Base-by-base conservation (phyloP, 2,113 vertebrate species). In the Vireo altiloquus region DNA sequence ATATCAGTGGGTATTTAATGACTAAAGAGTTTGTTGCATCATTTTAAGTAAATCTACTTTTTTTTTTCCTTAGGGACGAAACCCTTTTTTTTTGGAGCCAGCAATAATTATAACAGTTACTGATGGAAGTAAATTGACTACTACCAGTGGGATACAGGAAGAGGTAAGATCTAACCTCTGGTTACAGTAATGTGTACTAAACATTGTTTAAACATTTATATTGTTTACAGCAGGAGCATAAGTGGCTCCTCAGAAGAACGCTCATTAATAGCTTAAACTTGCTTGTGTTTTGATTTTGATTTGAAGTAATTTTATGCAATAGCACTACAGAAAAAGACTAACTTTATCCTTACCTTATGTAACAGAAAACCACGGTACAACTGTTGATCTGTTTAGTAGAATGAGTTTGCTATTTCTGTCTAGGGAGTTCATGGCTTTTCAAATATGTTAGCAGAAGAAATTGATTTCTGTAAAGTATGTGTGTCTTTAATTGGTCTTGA, bases 41-140 rank as follows among this genome's bases (percentile, higher is more conserved):
- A 37, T 50, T 93, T 82, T 18, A 74, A 86, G 40, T 86, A 27
- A 63, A 79, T 77, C 25, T 69, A 7, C 13, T 15, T 88, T 94
- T 75, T 92, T 54, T 92, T 54, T 8, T 56, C 61, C 84, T 71
- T 95, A 99, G 99, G 99, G 99, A 94, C 98, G 99, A 96, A 99
- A 99, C 78, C 99, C 99, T 18, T 99, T 99, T 96, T 99, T 99
- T 96, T 98, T 99, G 86, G 99, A 99, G 86, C 99, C 99, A 56
- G 98, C 99, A 95, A 99, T 99, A 97, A 99, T 99, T 69, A 98
- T 99, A 60, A 98, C 99, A 87, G 99, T 99, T 96, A 99, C 98
- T 47, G 99, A 99, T 95, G 99, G 99, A 95, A 99, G 98, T 98
- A 99, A 99, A 97, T 97, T 99, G 96, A 99, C 99, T 82, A 98